A percentile compares a stretch with the other conserved stretches of the same genome.
These are phyloP conservation scores for Sula dactylatra DNA, from an alignment of 2,113 vertebrate genomes.

Conservation along the genomic window DNA sequence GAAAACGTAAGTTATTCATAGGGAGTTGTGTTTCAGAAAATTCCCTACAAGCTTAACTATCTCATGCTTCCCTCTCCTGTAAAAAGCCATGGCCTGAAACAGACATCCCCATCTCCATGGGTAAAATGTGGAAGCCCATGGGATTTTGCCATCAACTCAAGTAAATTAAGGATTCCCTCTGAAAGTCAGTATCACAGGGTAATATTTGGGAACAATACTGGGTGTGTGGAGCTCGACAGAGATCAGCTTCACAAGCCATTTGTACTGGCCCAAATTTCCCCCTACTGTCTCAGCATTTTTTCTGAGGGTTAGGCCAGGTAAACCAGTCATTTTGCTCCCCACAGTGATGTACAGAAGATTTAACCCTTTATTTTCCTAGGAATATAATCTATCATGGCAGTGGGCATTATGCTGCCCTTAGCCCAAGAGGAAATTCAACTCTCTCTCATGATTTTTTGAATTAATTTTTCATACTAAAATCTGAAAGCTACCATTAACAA, in stretches of 20 bases:
- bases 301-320: background rate
- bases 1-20: accelerated
- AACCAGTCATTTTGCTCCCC: background rate
- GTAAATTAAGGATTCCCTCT: background rate
- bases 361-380: background rate
- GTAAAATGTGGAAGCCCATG: background rate
- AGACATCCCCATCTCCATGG: background rate
- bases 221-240: background rate
- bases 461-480: background rate
- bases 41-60: background rate
- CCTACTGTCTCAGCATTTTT: background rate
- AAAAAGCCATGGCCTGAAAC: background rate
- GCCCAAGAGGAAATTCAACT: background rate
- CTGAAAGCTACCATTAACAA: background rate
- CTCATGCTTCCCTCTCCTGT: background rate
- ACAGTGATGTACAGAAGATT: background rate
- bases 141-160: background rate
- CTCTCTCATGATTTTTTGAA: background rate
- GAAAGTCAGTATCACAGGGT: background rate
- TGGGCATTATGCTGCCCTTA: background rate
- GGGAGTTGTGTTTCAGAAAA: background rate
- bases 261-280: background rate
- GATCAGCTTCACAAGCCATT: background rate
- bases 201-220: background rate
- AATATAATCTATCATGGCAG: background rate